phyloP scores from a whole-genome alignment of 2,113 vertebrate genomes.

The Cinclus mexicanus region DNA sequence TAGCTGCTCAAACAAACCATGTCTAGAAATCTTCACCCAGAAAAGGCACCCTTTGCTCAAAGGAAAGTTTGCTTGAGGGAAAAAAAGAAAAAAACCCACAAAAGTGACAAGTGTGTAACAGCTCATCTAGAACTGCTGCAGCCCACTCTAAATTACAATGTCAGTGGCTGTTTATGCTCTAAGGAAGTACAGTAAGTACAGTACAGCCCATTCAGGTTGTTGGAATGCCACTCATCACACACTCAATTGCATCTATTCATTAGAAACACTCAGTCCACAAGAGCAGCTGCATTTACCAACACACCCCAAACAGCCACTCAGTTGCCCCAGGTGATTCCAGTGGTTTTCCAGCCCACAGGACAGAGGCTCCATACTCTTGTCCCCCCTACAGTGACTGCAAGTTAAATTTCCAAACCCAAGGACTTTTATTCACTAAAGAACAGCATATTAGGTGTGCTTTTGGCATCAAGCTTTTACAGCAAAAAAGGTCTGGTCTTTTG shows the following conservation, averaged over 20 bases:
- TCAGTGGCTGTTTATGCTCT: conserved; percentile 2
- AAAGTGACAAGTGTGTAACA: background rate
- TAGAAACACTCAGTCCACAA: conserved; percentile 33
- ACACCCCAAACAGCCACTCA: background rate
- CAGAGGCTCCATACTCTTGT: background rate
- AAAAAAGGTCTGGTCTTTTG: background rate
- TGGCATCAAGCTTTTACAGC: background rate
- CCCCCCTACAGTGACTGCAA: background rate
- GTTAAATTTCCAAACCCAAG: background rate
- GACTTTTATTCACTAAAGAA: background rate
- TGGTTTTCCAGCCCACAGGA: background rate
- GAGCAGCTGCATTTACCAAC: conserved; percentile 44
- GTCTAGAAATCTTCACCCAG: background rate
- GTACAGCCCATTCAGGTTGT: conserved; percentile 53
- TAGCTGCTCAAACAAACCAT: background rate
- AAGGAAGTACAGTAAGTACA: conserved; percentile 53
- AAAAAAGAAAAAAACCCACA: background rate
- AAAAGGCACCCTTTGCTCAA: background rate
- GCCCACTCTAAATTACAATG: conserved; percentile 7
- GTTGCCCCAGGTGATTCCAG: conserved; percentile 54
- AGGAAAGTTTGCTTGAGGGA: background rate
- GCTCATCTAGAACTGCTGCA: background rate
- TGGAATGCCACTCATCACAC: conserved; percentile 55
- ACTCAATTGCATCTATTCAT: conserved; percentile 63
- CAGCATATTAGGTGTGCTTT: background rate